phyloP scores from a whole-genome alignment of 2,797 vertebrate genomes.

The Myotis findleyi region DNA sequence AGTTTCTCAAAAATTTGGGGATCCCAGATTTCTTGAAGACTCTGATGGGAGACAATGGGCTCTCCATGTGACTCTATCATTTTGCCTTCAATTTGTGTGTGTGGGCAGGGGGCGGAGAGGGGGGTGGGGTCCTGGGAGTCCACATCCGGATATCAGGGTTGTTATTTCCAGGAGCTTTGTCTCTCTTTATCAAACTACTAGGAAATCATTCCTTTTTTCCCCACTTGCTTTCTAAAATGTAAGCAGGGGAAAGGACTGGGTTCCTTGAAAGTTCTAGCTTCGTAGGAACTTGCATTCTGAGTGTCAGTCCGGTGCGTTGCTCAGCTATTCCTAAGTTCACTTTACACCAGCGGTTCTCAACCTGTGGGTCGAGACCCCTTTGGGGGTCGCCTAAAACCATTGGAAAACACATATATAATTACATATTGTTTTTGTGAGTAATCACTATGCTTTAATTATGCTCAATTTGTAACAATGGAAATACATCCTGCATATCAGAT shows the following conservation, averaged over 20 bases:
- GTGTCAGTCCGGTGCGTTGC: not conserved
- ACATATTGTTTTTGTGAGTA: too few relatives aligned
- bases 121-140: too few relatives aligned
- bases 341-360: not conserved
- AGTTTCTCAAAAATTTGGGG: not conserved
- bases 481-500: too few relatives aligned
- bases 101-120: rapidly evolving
- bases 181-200: not conserved
- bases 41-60: not conserved
- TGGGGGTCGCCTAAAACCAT: too few relatives aligned
- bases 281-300: not conserved
- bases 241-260: not conserved
- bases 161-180: not conserved
- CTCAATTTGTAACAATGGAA: too few relatives aligned
- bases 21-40: not conserved
- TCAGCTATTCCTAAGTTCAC: not conserved
- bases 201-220: too few relatives aligned
- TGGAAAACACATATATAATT: too few relatives aligned
- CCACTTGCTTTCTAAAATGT: not conserved
- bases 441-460: too few relatives aligned
- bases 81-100: not conserved
- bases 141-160: not conserved
- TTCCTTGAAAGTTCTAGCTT: not conserved
- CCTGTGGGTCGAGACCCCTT: too few relatives aligned
- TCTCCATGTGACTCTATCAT: rapidly evolving